phyloP scores from a whole-genome alignment of 1,140 invertebrate genomes.

The Tetramorium alpestre region DNA sequence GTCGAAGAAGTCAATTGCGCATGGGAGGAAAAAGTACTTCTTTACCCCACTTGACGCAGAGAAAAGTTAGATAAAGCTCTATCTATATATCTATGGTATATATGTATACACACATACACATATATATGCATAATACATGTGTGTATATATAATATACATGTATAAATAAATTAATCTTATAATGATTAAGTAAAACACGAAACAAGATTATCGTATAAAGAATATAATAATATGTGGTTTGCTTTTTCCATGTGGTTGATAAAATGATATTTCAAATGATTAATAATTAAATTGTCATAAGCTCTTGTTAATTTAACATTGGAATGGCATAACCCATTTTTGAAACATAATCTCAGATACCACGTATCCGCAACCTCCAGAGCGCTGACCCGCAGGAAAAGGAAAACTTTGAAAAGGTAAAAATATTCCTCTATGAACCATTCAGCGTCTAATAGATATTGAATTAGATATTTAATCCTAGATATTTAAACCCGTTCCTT shows the following conservation, averaged over 20 bases:
- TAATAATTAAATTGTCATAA: conserved; percentile 26
- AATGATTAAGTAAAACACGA: neutral
- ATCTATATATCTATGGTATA: too few relatives aligned
- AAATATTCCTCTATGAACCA: conserved; percentile 76
- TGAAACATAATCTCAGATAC: conserved; percentile 86
- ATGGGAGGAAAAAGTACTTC: too few relatives aligned
- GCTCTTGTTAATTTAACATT: conserved; percentile 47
- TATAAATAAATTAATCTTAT: neutral
- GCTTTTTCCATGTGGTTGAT: neutral
- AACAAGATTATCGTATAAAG: neutral
- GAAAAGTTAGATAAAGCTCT: too few relatives aligned
- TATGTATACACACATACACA: too few relatives aligned
- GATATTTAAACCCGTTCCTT: neutral
- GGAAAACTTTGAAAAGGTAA: conserved; percentile 92
- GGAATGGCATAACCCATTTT: conserved; percentile 81
- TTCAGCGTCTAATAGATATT: neutral
- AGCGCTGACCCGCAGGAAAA: conserved; percentile 88
- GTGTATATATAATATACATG: too few relatives aligned
- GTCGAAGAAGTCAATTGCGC: too few relatives aligned
- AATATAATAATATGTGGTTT: neutral
- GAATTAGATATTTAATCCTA: conserved; percentile 5
- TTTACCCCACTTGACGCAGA: too few relatives aligned
- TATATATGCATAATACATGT: too few relatives aligned
- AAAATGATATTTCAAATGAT: conserved; percentile 18
- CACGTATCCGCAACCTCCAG: conserved; percentile 85